A percentile compares a stretch with the other conserved stretches of the same genome.
These are phyloP conservation scores for Quadriops clusia DNA, from an alignment of 2,888 invertebrate genomes.

Conservation along the genomic window DNA sequence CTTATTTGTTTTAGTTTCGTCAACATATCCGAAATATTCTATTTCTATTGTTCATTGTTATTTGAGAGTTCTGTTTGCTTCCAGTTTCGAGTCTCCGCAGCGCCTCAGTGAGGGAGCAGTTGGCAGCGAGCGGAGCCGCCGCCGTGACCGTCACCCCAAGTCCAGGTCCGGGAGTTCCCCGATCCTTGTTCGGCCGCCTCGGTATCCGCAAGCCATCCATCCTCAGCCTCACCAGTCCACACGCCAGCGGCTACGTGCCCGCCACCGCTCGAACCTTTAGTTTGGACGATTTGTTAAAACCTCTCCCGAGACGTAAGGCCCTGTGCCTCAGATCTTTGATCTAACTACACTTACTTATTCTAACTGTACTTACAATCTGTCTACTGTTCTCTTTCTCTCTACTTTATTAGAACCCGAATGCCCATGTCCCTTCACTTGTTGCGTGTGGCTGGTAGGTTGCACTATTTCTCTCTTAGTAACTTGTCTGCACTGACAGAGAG, in stretches of 20 bases:
- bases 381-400: slow-evolving; percentile 12
- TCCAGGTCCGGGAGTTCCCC: slow-evolving; percentile 44
- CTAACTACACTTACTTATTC: slow-evolving; percentile 11
- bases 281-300: slow-evolving; percentile 79
- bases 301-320: slow-evolving; percentile 70
- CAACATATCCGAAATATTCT: background rate
- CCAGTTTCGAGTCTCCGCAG: slow-evolving; percentile 36
- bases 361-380: slow-evolving; percentile 7
- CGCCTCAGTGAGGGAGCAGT: slow-evolving; percentile 48
- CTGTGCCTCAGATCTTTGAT: slow-evolving; percentile 23
- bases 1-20: background rate
- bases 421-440: slow-evolving; percentile 30
- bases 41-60: slow-evolving; percentile 5
- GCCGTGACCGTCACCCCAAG: slow-evolving; percentile 33
- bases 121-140: slow-evolving; percentile 37
- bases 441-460: slow-evolving; percentile 42
- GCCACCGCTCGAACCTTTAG: slow-evolving; percentile 72
- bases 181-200: slow-evolving; percentile 69
- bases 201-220: slow-evolving; percentile 82
- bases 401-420: slow-evolving; percentile 18
- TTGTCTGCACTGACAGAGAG: slow-evolving; percentile 69
- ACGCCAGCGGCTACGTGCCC: slow-evolving; percentile 38
- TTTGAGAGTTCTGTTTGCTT: too few species aligned
- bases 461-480: slow-evolving; percentile 43
- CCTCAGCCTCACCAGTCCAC: slow-evolving; percentile 64